Percentiles rank a stretch among this genome's conserved stretches.
Evolutionary conservation across 2,888 invertebrate genomes (phyloP).

Genomic region (Scelioninae gen. 1): DNA sequence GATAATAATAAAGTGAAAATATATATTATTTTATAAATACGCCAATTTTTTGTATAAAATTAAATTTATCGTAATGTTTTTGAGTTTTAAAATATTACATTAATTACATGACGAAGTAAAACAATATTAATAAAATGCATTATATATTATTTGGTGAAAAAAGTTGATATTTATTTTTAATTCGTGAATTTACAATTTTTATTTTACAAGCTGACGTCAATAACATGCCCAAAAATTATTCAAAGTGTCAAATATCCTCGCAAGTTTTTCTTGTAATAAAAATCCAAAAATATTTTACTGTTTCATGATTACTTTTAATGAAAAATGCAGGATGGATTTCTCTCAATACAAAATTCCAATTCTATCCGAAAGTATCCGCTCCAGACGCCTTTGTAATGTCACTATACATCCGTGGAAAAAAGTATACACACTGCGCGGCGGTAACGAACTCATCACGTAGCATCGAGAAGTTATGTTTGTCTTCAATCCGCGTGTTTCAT

Average conservation of each 20-base stretch:
- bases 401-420: conserved; percentile 24
- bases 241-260: not conserved
- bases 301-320: conserved; percentile 29
- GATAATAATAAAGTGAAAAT: too few relatives aligned
- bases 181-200: too few relatives aligned
- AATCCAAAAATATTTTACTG: not conserved
- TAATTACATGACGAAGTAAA: too few relatives aligned
- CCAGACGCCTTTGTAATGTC: conserved; percentile 37
- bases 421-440: conserved; percentile 36
- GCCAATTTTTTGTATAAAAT: too few relatives aligned
- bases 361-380: conserved; percentile 48
- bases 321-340: conserved; percentile 28
- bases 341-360: conserved; percentile 48
- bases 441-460: conserved; percentile 53
- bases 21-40: too few relatives aligned
- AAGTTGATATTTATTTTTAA: too few relatives aligned
- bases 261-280: not conserved
- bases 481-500: conserved; percentile 19
- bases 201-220: too few relatives aligned
- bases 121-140: too few relatives aligned
- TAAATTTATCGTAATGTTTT: too few relatives aligned
- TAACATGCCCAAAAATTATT: too few relatives aligned
- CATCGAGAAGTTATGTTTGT: not conserved
- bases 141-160: too few relatives aligned
- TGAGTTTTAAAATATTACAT: too few relatives aligned